A percentile compares a stretch with the other conserved stretches of the same genome.
These are phyloP conservation scores for Drosophila antonietae DNA, from an alignment of 2,888 invertebrate genomes.

Conservation along the genomic window DNA sequence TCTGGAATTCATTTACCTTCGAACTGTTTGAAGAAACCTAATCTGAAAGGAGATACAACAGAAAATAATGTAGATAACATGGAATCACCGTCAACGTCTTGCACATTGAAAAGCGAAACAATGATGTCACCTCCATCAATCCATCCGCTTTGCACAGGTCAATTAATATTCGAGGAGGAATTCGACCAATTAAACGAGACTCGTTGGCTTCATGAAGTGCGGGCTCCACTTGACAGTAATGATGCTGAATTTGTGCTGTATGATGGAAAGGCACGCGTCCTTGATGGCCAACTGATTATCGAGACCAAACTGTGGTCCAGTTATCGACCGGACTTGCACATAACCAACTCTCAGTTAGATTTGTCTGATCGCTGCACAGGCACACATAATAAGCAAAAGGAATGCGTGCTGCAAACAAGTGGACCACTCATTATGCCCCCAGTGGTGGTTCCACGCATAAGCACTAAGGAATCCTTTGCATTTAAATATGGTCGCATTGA, in stretches of 20 bases:
- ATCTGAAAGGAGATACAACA: conserved; percentile 7
- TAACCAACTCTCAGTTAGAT: conserved; percentile 80
- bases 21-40: conserved; percentile 26
- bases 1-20: conserved; percentile 39
- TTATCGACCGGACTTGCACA: conserved; percentile 70
- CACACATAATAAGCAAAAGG: conserved; percentile 69
- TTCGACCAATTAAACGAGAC: conserved; percentile 85
- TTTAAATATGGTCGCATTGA: conserved; percentile 90
- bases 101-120: conserved; percentile 33
- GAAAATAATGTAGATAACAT: neutral
- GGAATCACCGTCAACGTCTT: neutral
- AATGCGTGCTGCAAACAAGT: conserved; percentile 70
- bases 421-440: conserved; percentile 87
- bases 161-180: conserved; percentile 87
- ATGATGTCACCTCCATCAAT: conserved; percentile 44
- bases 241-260: conserved; percentile 85
- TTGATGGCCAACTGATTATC: conserved; percentile 80
- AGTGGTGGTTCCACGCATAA: conserved; percentile 87
- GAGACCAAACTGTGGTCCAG: conserved; percentile 79
- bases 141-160: conserved; percentile 84
- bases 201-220: conserved; percentile 87
- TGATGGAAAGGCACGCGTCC: conserved; percentile 76
- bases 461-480: conserved; percentile 87
- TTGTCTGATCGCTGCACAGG: conserved; percentile 78
- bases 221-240: conserved; percentile 85